These are phyloP conservation scores for Mustela lutreola DNA, from an alignment of 2,113 vertebrate species.

Conservation along the genomic window DNA sequence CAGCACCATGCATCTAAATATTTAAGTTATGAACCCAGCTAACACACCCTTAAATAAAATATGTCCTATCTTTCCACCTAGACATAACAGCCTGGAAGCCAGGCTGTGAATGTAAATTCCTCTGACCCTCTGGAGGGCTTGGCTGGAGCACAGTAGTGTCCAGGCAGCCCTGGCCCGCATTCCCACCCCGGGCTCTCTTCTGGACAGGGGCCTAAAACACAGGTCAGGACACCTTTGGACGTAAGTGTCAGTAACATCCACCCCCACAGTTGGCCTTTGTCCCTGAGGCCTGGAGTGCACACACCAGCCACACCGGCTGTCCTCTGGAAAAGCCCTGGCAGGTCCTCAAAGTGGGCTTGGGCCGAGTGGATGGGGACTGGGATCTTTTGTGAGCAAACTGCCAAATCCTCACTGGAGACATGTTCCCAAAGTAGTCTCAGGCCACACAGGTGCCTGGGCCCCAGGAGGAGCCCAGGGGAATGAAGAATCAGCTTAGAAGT, in stretches of 20 bases:
- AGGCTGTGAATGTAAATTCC: not conserved
- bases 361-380: not conserved
- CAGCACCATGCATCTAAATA: not conserved
- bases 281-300: not conserved
- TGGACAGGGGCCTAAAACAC: not conserved
- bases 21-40: constrained; percentile 15
- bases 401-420: not conserved
- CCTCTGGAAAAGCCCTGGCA: not conserved
- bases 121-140: not conserved
- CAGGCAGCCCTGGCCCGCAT: not conserved
- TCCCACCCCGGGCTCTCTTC: not conserved
- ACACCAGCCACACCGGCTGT: not conserved
- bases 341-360: not conserved
- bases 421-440: not conserved
- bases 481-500: not conserved
- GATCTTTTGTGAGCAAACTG: not conserved
- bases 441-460: not conserved
- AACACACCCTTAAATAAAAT: not conserved
- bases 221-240: not conserved
- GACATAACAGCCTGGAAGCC: not conserved
- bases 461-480: not conserved
- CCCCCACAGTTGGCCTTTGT: not conserved
- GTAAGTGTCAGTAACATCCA: not conserved
- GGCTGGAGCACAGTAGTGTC: not conserved
- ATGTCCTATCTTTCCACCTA: not conserved